A percentile compares a stretch with the other conserved stretches of the same genome.
phyloP scores from a whole-genome alignment of 2,113 vertebrate genomes.

The Colius striatus region DNA sequence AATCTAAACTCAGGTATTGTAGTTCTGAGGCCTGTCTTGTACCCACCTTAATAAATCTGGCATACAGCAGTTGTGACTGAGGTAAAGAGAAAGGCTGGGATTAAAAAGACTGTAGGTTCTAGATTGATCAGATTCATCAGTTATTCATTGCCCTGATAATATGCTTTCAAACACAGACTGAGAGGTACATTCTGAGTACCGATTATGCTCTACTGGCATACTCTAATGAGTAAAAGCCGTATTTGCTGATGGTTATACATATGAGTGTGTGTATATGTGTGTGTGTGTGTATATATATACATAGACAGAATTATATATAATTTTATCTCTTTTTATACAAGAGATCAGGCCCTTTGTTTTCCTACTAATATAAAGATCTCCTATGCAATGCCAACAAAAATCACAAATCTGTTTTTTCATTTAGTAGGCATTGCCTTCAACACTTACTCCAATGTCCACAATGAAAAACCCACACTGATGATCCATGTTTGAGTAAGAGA shows the following conservation, averaged over 20 bases:
- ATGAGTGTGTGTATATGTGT: not conserved
- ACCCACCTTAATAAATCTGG: not conserved
- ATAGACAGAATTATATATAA: not conserved
- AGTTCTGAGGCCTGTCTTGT: not conserved
- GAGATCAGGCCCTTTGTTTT: not conserved
- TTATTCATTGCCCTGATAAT: not conserved
- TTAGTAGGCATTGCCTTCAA: not conserved
- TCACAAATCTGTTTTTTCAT: not conserved
- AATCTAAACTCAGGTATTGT: not conserved
- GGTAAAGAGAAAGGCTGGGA: not conserved
- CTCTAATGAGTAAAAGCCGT: not conserved
- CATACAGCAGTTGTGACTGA: not conserved
- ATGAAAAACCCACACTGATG: not conserved
- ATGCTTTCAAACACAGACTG: not conserved
- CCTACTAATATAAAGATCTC: not conserved
- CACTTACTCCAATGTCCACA: not conserved
- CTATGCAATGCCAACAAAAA: not conserved
- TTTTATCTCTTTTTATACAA: not conserved
- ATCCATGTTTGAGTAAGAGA: not conserved
- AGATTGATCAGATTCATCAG: not conserved
- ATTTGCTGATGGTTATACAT: not conserved
- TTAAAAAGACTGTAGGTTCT: not conserved
- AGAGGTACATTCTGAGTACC: not conserved
- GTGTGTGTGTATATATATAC: not conserved
- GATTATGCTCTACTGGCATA: not conserved